Percentiles rank a stretch among this genome's conserved stretches.
These are phyloP conservation scores for Uropsilus gracilis DNA, from an alignment of 2,113 vertebrate genomes.

Conservation along the genomic window DNA sequence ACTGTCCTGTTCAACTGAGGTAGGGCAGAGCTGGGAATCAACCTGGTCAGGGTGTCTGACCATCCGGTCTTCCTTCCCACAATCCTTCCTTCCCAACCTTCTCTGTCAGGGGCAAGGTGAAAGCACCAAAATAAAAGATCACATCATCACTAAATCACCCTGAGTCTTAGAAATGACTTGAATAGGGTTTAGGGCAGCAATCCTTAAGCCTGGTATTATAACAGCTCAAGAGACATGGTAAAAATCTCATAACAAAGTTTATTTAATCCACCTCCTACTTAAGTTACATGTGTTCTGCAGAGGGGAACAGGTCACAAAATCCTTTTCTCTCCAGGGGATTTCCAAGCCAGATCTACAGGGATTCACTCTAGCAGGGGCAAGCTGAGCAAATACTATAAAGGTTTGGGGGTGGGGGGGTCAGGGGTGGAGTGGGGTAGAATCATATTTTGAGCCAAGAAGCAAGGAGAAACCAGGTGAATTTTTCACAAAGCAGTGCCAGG, in stretches of 20 bases:
- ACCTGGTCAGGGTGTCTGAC: not conserved
- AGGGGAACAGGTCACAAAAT: conserved; percentile 15
- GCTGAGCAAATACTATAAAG: not conserved
- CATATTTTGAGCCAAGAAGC: not conserved
- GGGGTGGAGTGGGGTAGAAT: not conserved
- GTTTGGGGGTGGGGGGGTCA: accelerated
- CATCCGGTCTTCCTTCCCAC: not conserved
- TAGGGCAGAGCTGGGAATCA: not conserved
- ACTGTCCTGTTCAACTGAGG: not conserved
- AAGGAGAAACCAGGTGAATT: not conserved
- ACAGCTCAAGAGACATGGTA: conserved; percentile 36
- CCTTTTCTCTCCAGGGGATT: not conserved
- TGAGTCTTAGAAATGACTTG: conserved; percentile 26
- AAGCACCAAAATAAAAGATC: not conserved
- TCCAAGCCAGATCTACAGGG: not conserved
- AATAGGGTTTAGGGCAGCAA: not conserved
- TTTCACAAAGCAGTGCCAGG: not conserved
- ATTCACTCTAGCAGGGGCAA: not conserved
- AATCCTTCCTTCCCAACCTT: not conserved
- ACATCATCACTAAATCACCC: not conserved
- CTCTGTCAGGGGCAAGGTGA: not conserved
- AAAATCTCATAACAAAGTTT: conserved; percentile 58
- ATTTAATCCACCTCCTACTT: conserved; percentile 55
- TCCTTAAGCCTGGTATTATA: conserved; percentile 23
- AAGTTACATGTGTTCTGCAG: conserved; percentile 12